These are phyloP conservation scores for Bergia sp. DNA, from an alignment of 92 coral and sea anemone genomes.

Conservation along the genomic window DNA sequence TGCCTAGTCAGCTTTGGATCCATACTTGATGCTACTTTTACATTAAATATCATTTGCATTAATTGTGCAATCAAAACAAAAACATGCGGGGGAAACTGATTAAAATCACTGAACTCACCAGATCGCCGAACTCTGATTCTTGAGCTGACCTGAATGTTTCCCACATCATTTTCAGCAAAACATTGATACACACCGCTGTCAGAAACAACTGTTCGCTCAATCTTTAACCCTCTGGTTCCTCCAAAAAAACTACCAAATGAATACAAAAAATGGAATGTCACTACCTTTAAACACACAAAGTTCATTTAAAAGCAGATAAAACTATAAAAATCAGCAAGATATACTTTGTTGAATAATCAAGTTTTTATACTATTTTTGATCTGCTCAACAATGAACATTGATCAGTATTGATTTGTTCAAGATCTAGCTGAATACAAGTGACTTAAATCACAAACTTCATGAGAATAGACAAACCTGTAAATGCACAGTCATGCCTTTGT, in stretches of 20 bases:
- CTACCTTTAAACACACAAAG: background rate
- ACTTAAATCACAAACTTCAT: too few relatives aligned
- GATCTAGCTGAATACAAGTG: too few relatives aligned
- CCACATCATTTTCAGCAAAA: slow-evolving; percentile 83
- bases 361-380: too few relatives aligned
- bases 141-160: slow-evolving; percentile 68
- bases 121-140: slow-evolving; percentile 61
- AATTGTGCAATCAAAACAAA: background rate
- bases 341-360: background rate
- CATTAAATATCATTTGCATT: background rate
- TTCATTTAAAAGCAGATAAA: background rate
- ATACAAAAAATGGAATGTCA: background rate
- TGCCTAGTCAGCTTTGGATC: background rate
- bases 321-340: background rate
- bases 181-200: slow-evolving; percentile 82
- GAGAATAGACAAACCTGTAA: too few relatives aligned
- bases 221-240: background rate
- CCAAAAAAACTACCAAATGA: background rate
- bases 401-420: too few relatives aligned
- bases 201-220: background rate
- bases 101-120: slow-evolving; percentile 45
- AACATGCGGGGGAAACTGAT: background rate
- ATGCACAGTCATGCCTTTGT: too few relatives aligned
- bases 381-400: too few relatives aligned
- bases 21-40: background rate